phyloP scores from a whole-genome alignment of 2,113 vertebrate genomes.

The Ptilorrhoa leucosticta region DNA sequence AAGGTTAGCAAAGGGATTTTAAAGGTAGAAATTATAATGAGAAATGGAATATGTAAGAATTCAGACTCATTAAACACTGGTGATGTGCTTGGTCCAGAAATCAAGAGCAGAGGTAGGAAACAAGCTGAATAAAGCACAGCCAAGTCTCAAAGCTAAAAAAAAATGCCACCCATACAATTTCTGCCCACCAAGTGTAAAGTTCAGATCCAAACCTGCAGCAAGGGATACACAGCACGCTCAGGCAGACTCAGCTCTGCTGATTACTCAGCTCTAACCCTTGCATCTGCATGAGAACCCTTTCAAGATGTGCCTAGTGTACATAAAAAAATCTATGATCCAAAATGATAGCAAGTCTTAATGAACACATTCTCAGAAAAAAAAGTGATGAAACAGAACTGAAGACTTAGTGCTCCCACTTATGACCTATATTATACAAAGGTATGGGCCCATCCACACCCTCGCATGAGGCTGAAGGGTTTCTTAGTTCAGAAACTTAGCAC shows the following conservation, averaged over 20 bases:
- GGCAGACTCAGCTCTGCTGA: neutral
- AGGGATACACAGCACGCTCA: neutral
- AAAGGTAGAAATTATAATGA: neutral
- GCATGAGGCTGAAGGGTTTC: neutral
- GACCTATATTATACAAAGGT: neutral
- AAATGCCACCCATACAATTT: neutral
- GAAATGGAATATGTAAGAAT: neutral
- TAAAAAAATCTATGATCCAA: neutral
- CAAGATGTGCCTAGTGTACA: fast-evolving
- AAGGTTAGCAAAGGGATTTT: neutral
- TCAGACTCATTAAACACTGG: neutral
- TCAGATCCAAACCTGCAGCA: neutral
- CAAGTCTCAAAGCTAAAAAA: neutral
- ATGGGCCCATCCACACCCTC: neutral
- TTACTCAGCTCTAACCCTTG: neutral
- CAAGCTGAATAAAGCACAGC: neutral
- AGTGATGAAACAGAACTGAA: neutral
- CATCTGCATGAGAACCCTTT: neutral
- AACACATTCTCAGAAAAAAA: neutral
- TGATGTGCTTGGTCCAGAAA: neutral
- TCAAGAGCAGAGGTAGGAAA: neutral
- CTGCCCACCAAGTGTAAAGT: neutral
- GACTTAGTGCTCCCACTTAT: neutral
- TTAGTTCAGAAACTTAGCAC: neutral
- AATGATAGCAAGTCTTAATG: neutral